These are phyloP conservation scores for Conopomorpha cramerella DNA, from an alignment of 1,140 invertebrate species.

Conservation along the genomic window DNA sequence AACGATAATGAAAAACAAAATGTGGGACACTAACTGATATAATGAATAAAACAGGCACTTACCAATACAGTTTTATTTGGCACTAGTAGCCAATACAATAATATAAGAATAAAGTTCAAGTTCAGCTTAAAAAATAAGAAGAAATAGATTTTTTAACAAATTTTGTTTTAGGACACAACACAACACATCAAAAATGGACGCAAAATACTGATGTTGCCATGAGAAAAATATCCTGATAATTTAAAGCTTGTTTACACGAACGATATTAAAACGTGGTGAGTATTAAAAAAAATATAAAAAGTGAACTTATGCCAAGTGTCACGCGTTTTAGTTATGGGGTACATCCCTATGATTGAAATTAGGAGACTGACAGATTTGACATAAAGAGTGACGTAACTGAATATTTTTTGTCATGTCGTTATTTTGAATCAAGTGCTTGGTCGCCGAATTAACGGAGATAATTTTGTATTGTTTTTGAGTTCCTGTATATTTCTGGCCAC, in stretches of 20 bases:
- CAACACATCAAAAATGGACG: slow-evolving; percentile 52
- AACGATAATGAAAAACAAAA: slow-evolving; percentile 47
- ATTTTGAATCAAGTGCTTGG: not conserved
- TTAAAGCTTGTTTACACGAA: slow-evolving; percentile 15
- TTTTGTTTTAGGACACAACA: slow-evolving; percentile 44
- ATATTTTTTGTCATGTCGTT: not conserved
- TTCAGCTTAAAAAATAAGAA: too few species aligned
- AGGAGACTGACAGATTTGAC: too few species aligned
- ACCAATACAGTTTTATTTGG: slow-evolving; percentile 12
- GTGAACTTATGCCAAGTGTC: too few species aligned
- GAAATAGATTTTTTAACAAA: slow-evolving; percentile 34
- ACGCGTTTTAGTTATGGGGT: too few species aligned
- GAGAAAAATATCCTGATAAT: too few species aligned
- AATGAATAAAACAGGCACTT: slow-evolving; percentile 13
- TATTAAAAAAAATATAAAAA: slow-evolving; percentile 1
- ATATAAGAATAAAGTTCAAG: too few species aligned
- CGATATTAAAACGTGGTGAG: slow-evolving; percentile 1
- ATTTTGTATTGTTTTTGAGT: too few species aligned
- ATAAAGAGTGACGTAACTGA: not conserved
- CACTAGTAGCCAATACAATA: slow-evolving; percentile 6
- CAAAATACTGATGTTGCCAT: slow-evolving; percentile 46
- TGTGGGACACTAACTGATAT: slow-evolving; percentile 41
- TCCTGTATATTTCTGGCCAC: too few species aligned
- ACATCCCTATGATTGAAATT: too few species aligned
- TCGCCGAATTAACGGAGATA: too few species aligned